Percentiles rank a stretch among this genome's conserved stretches.
phyloP scores from a whole-genome alignment of 1,140 invertebrate genomes.

The Panulirus ornatus region DNA sequence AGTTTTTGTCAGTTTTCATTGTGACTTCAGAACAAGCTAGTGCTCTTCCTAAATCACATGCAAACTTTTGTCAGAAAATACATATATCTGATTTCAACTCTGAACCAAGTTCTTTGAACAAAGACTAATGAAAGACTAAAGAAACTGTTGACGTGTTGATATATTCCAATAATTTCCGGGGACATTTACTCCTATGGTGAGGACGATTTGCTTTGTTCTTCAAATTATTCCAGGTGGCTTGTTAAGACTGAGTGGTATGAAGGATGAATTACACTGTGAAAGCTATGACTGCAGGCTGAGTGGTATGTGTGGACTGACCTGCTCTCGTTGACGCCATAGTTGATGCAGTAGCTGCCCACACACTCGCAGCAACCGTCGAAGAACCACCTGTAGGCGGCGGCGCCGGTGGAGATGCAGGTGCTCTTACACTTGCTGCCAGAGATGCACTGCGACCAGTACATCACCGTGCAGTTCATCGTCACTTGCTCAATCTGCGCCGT shows the following conservation, averaged over 20 bases:
- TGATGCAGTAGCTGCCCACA: slow-evolving; percentile 91
- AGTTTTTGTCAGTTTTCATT: too few relatives aligned
- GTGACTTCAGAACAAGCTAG: too few relatives aligned
- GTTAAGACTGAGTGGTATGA: neutral
- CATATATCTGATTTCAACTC: neutral
- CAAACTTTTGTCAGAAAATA: neutral
- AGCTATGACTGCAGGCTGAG: neutral
- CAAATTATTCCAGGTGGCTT: neutral
- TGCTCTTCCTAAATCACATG: neutral
- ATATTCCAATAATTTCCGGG: neutral
- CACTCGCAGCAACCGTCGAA: slow-evolving; percentile 97
- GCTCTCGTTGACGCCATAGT: slow-evolving; percentile 94
- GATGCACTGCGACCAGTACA: slow-evolving; percentile 93
- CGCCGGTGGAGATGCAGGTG: slow-evolving; percentile 88
- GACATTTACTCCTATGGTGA: neutral
- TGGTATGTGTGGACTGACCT: slow-evolving; percentile 78
- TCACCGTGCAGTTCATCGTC: slow-evolving; percentile 93
- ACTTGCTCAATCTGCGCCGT: slow-evolving; percentile 79
- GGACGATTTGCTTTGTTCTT: neutral
- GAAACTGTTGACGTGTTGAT: neutral
- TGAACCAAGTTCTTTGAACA: neutral
- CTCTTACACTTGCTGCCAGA: slow-evolving; percentile 91
- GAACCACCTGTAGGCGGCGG: slow-evolving; percentile 91
- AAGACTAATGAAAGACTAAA: neutral
- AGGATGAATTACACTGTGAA: neutral